Evolutionary conservation across 2,113 vertebrate species (phyloP).

Genomic region (Falcunculus frontatus): DNA sequence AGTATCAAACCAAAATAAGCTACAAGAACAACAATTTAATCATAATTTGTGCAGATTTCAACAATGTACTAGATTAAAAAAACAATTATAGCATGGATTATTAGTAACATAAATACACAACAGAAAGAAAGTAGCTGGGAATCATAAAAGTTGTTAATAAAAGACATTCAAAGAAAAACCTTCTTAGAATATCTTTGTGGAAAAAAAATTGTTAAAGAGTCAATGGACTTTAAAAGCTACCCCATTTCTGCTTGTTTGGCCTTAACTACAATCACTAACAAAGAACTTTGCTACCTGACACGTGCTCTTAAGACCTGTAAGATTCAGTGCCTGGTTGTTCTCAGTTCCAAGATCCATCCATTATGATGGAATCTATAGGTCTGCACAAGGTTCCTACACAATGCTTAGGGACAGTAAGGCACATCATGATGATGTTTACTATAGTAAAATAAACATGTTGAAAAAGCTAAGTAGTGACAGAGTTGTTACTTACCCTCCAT

Average conservation of each 20-base stretch:
- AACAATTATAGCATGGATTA: background rate
- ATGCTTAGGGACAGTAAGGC: background rate
- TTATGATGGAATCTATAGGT: background rate
- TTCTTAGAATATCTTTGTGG: background rate
- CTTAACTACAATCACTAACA: background rate
- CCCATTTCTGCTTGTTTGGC: background rate
- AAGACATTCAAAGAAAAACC: background rate
- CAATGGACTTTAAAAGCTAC: background rate
- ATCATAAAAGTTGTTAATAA: background rate
- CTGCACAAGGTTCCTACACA: background rate
- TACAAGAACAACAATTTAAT: background rate
- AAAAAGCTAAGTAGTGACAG: background rate
- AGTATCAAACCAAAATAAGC: background rate
- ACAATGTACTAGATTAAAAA: background rate
- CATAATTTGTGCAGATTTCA: background rate
- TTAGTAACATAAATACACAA: background rate
- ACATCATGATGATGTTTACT: background rate
- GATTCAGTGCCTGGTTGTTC: background rate
- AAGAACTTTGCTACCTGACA: background rate
- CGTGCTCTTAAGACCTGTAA: background rate
- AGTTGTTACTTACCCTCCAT: background rate
- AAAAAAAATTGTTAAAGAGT: background rate
- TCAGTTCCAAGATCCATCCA: background rate
- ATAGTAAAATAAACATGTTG: background rate
- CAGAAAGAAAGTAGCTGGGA: background rate